Evolutionary conservation across 2,888 invertebrate species (phyloP).

Genomic region (Celastrina argiolus): DNA sequence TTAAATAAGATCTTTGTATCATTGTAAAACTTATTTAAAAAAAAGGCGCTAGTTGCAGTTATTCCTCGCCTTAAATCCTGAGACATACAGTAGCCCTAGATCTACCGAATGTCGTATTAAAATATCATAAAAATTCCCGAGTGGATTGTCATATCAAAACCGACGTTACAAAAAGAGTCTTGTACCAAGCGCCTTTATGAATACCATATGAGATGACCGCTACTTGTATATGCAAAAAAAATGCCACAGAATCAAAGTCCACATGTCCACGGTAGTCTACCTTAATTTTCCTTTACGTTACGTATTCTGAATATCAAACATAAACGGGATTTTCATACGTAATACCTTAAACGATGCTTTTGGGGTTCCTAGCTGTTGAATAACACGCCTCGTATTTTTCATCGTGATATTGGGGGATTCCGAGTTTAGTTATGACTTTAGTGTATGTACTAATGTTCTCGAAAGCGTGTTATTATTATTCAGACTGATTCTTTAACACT

Average conservation of each 20-base stretch:
- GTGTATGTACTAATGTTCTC: no score
- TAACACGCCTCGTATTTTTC: conserved; percentile 28
- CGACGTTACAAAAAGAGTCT: conserved; percentile 45
- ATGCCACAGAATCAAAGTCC: conserved; percentile 66
- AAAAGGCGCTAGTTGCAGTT: no score
- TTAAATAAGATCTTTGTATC: no score
- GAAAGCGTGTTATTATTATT: no score
- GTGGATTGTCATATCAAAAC: conserved; percentile 21
- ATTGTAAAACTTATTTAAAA: no score
- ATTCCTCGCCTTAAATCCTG: no score
- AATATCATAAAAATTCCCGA: neutral
- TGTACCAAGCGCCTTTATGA: conserved; percentile 53
- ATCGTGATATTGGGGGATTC: neutral
- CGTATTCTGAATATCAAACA: conserved; percentile 63
- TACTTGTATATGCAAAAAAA: conserved; percentile 61
- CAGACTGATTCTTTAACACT: no score
- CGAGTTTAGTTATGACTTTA: neutral
- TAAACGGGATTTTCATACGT: conserved; percentile 57
- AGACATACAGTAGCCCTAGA: no score
- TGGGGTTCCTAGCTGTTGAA: conserved; percentile 23
- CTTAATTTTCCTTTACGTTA: conserved; percentile 64
- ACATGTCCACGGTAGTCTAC: conserved; percentile 64
- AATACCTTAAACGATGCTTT: conserved; percentile 44
- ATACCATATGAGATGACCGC: conserved; percentile 60
- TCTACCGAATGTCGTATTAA: no score